Conservation (phyloP, 2,113 vertebrate genomes). For the Myanophis thanlyinensis region DNA sequence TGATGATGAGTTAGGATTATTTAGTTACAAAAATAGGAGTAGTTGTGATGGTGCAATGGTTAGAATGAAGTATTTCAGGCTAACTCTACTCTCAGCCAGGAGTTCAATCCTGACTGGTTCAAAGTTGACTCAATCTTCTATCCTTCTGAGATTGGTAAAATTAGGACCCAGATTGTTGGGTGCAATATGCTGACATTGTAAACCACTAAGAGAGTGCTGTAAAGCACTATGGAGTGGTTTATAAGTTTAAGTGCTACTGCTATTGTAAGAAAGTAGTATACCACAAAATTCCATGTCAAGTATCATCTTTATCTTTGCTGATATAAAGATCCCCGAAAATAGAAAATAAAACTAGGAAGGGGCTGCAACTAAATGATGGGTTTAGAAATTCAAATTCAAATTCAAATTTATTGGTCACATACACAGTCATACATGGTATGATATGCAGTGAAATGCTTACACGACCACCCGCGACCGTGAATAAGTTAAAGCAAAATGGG, state of each 20-base stretch:
- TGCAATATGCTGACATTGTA: not conserved
- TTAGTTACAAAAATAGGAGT: not conserved
- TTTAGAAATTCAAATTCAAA: no score
- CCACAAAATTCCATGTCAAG: not conserved
- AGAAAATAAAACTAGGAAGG: not conserved
- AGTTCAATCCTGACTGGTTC: not conserved
- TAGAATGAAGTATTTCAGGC: not conserved
- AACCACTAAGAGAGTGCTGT: not conserved
- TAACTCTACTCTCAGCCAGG: not conserved
- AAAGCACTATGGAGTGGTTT: not conserved
- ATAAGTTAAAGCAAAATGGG: no score
- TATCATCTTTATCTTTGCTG: not conserved
- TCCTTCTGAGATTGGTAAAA: not conserved
- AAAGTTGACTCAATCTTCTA: not conserved
- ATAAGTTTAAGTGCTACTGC: not conserved
- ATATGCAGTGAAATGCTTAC: no score
- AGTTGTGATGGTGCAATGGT: not conserved
- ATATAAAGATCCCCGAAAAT: not conserved
- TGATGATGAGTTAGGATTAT: not conserved
- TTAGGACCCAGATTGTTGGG: not conserved
- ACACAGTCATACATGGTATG: no score
- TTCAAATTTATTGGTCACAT: no score
- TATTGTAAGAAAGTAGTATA: not conserved
- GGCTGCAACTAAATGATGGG: not conserved
- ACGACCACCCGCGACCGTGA: no score